phyloP scores from a whole-genome alignment of 1,140 invertebrate species.

The Cydia splendana region DNA sequence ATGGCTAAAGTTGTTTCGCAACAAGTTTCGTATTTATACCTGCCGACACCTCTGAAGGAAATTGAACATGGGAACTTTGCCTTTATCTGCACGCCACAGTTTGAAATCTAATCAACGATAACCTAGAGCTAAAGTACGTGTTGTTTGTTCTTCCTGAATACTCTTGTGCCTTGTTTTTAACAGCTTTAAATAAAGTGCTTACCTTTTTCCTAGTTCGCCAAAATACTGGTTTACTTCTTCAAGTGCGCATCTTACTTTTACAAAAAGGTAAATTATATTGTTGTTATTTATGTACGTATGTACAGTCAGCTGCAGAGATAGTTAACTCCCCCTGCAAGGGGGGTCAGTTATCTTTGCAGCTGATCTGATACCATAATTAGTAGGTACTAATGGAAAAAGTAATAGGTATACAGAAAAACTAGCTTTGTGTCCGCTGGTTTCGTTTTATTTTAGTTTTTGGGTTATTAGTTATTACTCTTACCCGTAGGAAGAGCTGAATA shows the following conservation, averaged over 20 bases:
- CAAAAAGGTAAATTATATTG: background rate
- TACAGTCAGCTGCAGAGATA: no score
- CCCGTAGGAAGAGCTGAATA: no score
- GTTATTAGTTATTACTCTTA: no score
- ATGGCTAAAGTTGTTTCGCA: constrained; percentile 20
- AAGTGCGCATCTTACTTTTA: background rate
- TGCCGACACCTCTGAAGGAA: constrained; percentile 28
- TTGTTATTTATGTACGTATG: no score
- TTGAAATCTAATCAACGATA: constrained; percentile 26
- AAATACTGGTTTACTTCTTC: background rate
- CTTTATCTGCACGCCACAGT: constrained; percentile 19
- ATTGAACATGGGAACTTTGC: constrained; percentile 31
- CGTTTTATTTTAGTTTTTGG: no score
- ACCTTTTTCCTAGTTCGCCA: background rate
- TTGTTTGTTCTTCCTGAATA: constrained; percentile 15
- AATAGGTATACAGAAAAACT: no score
- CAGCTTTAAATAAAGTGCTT: background rate
- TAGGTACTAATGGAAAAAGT: no score
- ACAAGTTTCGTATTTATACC: constrained; percentile 30
- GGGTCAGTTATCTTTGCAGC: no score
- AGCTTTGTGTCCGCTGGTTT: no score
- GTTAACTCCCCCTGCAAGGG: no score
- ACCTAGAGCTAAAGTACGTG: background rate
- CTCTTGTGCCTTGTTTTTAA: background rate
- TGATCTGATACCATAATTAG: no score